Evolutionary conservation across 2,797 vertebrate genomes (phyloP), one percentile per base, ranked within the genome.

Genomic region (Lateolabrax maculatus): DNA sequence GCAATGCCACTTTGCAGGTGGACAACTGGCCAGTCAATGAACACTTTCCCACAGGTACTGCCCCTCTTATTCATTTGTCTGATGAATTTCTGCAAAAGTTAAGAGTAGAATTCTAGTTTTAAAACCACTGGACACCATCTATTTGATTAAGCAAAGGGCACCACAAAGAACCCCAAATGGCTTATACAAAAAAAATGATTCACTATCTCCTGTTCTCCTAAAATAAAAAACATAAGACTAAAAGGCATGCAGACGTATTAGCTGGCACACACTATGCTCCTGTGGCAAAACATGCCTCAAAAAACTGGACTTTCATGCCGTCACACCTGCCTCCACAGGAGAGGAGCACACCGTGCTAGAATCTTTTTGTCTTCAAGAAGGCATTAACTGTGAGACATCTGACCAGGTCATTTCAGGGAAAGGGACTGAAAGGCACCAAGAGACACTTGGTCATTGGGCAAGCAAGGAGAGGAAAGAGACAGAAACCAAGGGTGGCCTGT

Each of bases 11-110:
- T 0, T 94, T 99, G 56, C 98, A 99, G 93, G 98, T 99, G 89
- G 98, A 99, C 93, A 98, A 97, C 94, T 98, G 98, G 97, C 96
- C 98, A 0, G 92, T 99, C 91, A 99, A 99, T 48, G 98, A 99
- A 21, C 97, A 99, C 87, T 99, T 98, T 56, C 98, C 98, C 49
- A 96, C 98, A 98, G 98, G 98, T 99, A 97, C 60, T 5, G 2
- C 21, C 76, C 7, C 21, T 41, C 0, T 75, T 58, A 31, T 16
- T 67, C 9, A 5, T 77, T n/a, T 84, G 6, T 73, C 25, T 65
- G 23, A 31, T 75, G 5, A 23, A 51, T n/a, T 48, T 10, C 4
- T 73, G 4, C 12, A 27, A 23, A 10, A 61, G 25, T 52, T 49
- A 37, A 25, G 21, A 57, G 16, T 43, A 5, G 29, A 65, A 34